Base-by-base conservation (phyloP, 2,113 vertebrate species). In the Pelmatolapia mariae region DNA sequence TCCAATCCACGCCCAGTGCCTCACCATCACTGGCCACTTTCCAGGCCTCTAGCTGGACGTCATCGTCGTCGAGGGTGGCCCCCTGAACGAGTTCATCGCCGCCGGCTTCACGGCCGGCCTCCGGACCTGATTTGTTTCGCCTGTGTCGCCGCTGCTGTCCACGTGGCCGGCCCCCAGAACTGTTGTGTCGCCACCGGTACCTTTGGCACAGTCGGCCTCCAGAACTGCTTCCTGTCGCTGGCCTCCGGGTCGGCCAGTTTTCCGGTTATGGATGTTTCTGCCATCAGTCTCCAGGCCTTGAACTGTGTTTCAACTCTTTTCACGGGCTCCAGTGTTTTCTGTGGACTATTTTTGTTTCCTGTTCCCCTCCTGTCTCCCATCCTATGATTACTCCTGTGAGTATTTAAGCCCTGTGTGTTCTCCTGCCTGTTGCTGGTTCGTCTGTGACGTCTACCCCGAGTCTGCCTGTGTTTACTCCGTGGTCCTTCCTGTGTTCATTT, bases 31-130 rank as follows among this genome's bases (percentile, higher is more conserved):
- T 2, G 53, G 10, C 53, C n/a, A 24, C n/a, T 54, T 0, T 54
- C n/a, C 2, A 3, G n/a, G 10, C 5, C 10, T 54, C 53, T 54
- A 54, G 53, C 53, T 24, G 53, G n/a, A 54, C 1, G 0, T 24
- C n/a, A 54, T 54, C 1, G 0, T 10, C 10, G 0, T 24, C 10
- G 1, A 7, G 53, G 53, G n/a, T 1, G 0, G 53, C 53, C 53
- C 6, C 5, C n/a, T 54, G n/a, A 54, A 54, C 0, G 11, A 24
- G 53, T 56, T 56, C 11, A 12, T 54, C 53, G 2, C 22, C 24
- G 53, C 53, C 0, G 5, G 52, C 52, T 53, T 53, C 10, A n/a
- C 2, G 5, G 52, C 52, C 0, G 1, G 53, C 53, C n/a, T 54
- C n/a, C n/a, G 1, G 53, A 54, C 24, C 10, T 11, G 52, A 54